A percentile compares a stretch with the other conserved stretches of the same genome.
These are phyloP conservation scores for Odontocerum albicorne DNA, from an alignment of 2,888 invertebrate species.

Conservation along the genomic window DNA sequence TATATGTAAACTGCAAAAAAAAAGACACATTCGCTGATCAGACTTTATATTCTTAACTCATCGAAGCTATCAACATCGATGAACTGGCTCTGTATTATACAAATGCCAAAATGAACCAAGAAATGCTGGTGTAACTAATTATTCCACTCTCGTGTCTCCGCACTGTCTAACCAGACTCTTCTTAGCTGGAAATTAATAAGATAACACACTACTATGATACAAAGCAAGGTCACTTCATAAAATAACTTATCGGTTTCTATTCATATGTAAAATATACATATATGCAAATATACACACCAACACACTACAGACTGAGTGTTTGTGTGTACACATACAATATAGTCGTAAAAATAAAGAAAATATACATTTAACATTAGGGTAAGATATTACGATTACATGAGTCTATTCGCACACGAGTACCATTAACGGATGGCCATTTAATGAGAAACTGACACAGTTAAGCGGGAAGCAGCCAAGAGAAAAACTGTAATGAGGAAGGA, in stretches of 20 bases:
- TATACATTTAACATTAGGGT: slow-evolving; percentile 21
- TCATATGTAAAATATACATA: slow-evolving; percentile 41
- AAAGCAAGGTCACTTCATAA: slow-evolving; percentile 65
- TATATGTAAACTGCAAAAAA: slow-evolving; percentile 45
- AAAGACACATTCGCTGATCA: slow-evolving; percentile 40
- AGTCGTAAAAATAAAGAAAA: slow-evolving; percentile 8
- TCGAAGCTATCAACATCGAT: slow-evolving; percentile 16
- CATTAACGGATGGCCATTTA: slow-evolving; percentile 31
- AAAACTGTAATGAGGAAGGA: slow-evolving; percentile 34
- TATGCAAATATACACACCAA: slow-evolving; percentile 34
- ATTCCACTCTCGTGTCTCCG: neutral
- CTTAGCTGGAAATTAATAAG: slow-evolving; percentile 27
- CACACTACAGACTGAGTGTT: slow-evolving; percentile 1
- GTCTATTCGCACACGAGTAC: slow-evolving; percentile 26
- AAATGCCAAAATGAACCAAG: neutral
- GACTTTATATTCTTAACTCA: slow-evolving; percentile 34
- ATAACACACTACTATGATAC: slow-evolving; percentile 54
- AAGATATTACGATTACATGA: slow-evolving; percentile 38
- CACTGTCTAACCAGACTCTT: slow-evolving; percentile 12
- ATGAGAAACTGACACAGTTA: slow-evolving; percentile 32
- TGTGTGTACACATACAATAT: slow-evolving; percentile 15
- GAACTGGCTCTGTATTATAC: slow-evolving; percentile 9
- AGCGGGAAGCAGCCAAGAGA: slow-evolving; percentile 36
- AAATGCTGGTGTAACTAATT: neutral
- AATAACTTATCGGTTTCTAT: slow-evolving; percentile 60